Conservation (phyloP, 2,113 vertebrate species). For the Microtus oregoni region DNA sequence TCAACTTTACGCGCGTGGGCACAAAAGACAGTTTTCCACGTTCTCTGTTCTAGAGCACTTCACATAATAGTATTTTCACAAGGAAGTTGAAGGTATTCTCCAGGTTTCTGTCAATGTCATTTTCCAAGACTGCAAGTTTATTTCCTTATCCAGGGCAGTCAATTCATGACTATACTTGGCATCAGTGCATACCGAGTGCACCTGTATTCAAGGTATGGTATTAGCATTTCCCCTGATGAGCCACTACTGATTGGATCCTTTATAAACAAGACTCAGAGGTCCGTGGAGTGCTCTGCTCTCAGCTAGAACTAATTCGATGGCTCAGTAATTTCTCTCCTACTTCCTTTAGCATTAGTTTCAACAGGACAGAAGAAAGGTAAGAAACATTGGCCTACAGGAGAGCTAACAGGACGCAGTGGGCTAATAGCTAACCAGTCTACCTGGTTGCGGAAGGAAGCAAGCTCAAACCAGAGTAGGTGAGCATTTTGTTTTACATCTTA, state of each 20-base stretch:
- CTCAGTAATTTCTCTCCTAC: not conserved
- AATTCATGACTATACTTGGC: not conserved
- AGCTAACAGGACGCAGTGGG: not conserved
- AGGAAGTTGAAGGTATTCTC: not conserved
- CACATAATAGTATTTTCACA: not conserved
- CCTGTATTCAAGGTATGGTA: not conserved
- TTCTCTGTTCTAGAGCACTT: not conserved
- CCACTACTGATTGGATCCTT: not conserved
- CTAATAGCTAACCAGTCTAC: not conserved
- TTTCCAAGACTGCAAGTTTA: not conserved
- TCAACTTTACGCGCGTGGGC: not conserved
- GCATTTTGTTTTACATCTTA: not conserved
- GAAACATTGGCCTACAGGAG: not conserved
- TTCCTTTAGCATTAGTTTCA: conserved; percentile 15
- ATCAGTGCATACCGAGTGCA: not conserved
- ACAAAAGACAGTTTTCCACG: not conserved
- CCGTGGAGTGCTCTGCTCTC: not conserved
- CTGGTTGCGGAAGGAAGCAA: not conserved
- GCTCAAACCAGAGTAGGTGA: not conserved
- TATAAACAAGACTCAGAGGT: not conserved
- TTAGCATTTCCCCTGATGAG: not conserved
- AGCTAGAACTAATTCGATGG: not conserved
- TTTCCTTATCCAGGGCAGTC: not conserved
- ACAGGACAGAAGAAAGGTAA: not conserved
- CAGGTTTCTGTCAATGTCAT: not conserved